Base-by-base conservation (phyloP, 2,888 invertebrate species). In the Nymphalis urticae region DNA sequence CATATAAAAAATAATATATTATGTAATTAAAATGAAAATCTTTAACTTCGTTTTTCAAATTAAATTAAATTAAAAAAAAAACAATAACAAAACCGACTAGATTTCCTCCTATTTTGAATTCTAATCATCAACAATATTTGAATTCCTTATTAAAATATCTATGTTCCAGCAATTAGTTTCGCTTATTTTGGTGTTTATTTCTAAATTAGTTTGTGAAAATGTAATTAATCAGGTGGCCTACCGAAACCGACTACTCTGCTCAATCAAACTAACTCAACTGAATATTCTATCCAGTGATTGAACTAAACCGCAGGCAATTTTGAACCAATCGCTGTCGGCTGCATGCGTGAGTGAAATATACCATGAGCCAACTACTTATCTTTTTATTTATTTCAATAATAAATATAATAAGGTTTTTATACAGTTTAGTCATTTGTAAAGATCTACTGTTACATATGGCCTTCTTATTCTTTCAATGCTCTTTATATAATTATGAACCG, bases 271-370 rank as follows among this genome's bases (percentile, higher is more conserved):
- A 62, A 56, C 58, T 64, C 58, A 68, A 72, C 66, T 64, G 61
- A 66, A 69, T 69, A 67, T 62, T 66, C 66, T 66, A 64, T 66
- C 66, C 63, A 58, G 66, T 64, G 69, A 72, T 72, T 69, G 69
- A 69, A 42, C 51, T 51, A 48, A 58, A 62, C 71, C 71, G 62
- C 71, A 69, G 61, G 48, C 69, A 69, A 69, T 66, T 69, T 64
- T 61, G 42, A 64, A 62, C 50, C 51, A 63, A 64, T 72, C 48
- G 64, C 65, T 65, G 65, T 60, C 65, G 42, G 65, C 59, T 48
- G 54, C 68, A 56, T 42, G 58, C 24, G 54, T 62, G 56, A 67
- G 56, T n/a, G 42, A 58, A 62, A 62, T 60, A 51, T 67, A 56
- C 47, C 42, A 21, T 61, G n/a, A n/a, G 60, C 47, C 48, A 21